Base-by-base conservation (phyloP, 2,113 vertebrate species). In the Chascanopsetta lugubris region DNA sequence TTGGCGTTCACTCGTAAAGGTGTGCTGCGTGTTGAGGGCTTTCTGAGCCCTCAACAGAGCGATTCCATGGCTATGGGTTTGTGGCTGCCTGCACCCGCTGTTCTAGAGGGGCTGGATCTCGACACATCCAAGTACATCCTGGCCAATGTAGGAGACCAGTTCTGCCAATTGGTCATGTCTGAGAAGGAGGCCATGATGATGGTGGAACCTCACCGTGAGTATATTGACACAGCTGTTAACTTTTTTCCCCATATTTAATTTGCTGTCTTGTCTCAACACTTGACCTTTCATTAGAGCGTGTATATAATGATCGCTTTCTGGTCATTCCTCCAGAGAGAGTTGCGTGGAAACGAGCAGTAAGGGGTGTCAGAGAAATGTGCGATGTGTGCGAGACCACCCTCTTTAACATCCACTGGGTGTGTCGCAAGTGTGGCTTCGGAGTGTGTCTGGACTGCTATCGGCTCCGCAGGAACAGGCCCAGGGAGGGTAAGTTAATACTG, bases 131-230 rank as follows among this genome's bases (percentile, higher is more conserved):
- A 99, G 89, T 99, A 99, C 57, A 98, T 99, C 84, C 90, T 99
- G 82, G 97, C 97, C 78, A 99, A 99, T 13, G 97, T 99, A 72
- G 97, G 97, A 40, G 97, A 98, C 91, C 96, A 99, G 89, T 99
- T 99, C 86, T 99, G 97, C 79, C 96, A 98, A 86, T 91, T 99
- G 5, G 97, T 99, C 79, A 99, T 99, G 97, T 99, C 97, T 17
- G 97, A 99, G 84, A 99, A 99, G 77, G 97, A 98, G 70, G 97
- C 97, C 51, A 98, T 99, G 96, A 98, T 97, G 96, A 97, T 99
- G 96, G 96, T 99, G 72, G 97, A 98, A 70, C 96, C 96, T 73
- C 97, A 99, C 87, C 97, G 97, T 99, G 93, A 93, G 97, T 88
- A 36, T 9, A 24, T 34, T 36, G 5, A 25, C 5, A 11, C 48